phyloP scores from a whole-genome alignment of 2,113 vertebrate genomes.

The Girardinichthys multiradiatus region DNA sequence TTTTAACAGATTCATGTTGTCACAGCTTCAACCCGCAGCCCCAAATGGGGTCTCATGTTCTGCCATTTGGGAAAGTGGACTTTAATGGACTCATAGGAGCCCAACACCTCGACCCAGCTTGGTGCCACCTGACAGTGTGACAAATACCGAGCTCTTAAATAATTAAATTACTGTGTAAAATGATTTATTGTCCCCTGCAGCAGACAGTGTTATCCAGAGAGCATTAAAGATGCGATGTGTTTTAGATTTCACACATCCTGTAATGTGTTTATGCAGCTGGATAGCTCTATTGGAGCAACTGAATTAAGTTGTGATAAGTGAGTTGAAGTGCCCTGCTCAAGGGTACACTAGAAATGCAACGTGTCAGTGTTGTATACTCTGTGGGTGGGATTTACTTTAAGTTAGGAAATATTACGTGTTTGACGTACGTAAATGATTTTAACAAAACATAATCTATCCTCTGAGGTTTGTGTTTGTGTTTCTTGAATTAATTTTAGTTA shows the following conservation, averaged over 20 bases:
- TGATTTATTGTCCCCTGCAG: constrained; percentile 75
- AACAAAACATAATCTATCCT: constrained; percentile 10
- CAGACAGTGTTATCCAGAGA: constrained; percentile 69
- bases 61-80: constrained; percentile 81
- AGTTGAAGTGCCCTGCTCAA: constrained; percentile 68
- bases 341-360: constrained; percentile 69
- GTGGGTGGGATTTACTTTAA: constrained; percentile 7
- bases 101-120: constrained; percentile 76
- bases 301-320: constrained; percentile 78
- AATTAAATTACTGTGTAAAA: constrained; percentile 67
- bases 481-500: constrained; percentile 16
- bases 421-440: constrained; percentile 17
- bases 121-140: constrained; percentile 75
- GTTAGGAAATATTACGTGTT: constrained; percentile 29
- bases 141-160: constrained; percentile 76
- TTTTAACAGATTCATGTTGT: constrained; percentile 60
- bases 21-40: constrained; percentile 45
- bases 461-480: constrained; percentile 29
- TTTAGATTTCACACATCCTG: constrained; percentile 80
- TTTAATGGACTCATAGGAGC: constrained; percentile 79
- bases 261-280: constrained; percentile 86
- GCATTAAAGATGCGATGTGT: constrained; percentile 73
- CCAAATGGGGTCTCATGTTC: constrained; percentile 78
- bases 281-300: constrained; percentile 82
- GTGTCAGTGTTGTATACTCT: constrained; percentile 58